Evolutionary conservation across 2,797 vertebrate species (phyloP).

Genomic region (Poliocrania exsul): DNA sequence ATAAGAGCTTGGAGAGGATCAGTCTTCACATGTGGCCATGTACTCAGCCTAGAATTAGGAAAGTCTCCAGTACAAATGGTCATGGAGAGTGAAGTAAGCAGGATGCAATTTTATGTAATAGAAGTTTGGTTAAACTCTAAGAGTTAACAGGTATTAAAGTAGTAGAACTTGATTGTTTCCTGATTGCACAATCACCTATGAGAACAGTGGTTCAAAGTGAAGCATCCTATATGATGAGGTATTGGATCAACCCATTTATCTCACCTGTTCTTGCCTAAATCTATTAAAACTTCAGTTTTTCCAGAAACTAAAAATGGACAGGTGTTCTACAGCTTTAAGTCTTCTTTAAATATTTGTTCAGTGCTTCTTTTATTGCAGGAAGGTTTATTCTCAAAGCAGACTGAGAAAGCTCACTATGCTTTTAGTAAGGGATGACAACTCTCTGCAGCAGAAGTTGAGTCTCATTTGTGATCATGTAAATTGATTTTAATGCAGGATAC

Average conservation of each 20-base stretch:
- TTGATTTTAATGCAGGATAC: neutral
- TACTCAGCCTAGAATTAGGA: neutral
- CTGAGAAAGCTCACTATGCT: neutral
- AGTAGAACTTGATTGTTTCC: neutral
- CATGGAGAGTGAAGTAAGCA: neutral
- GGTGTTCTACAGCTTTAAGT: neutral
- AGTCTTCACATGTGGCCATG: neutral
- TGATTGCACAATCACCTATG: neutral
- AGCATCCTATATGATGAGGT: neutral
- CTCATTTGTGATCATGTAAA: neutral
- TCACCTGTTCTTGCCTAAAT: neutral
- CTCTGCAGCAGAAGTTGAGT: neutral
- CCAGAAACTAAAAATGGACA: neutral
- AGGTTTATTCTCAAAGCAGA: neutral
- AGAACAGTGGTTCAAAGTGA: neutral
- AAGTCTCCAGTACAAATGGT: neutral
- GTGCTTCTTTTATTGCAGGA: neutral
- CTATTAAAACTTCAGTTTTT: neutral
- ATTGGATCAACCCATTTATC: neutral
- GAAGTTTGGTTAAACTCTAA: neutral
- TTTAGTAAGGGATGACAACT: neutral
- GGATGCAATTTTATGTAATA: neutral
- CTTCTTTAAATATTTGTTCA: neutral
- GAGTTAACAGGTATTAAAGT: neutral
- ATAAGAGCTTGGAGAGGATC: conserved; percentile 54